Evolutionary conservation across 2,113 vertebrate species (phyloP).

Genomic region (Clinocottus analis): DNA sequence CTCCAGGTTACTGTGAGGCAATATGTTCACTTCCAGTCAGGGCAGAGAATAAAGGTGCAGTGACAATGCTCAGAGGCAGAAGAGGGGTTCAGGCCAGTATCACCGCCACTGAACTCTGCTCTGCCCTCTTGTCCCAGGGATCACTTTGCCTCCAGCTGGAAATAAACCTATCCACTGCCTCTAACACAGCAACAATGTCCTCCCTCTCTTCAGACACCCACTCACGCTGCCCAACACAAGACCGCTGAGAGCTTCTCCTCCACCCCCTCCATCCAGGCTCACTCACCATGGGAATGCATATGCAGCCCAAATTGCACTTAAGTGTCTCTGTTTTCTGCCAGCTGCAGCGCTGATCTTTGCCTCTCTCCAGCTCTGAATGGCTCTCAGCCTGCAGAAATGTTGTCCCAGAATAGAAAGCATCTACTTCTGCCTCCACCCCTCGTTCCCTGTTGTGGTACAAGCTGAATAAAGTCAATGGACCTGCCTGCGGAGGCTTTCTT

Average conservation of each 20-base stretch:
- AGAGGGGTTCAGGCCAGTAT: too few species aligned
- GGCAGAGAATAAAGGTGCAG: neutral
- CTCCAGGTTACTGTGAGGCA: neutral
- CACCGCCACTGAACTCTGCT: slow-evolving; percentile 41
- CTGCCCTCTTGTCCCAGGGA: slow-evolving; percentile 26
- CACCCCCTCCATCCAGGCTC: slow-evolving; percentile 55
- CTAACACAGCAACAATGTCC: slow-evolving; percentile 33
- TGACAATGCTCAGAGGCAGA: neutral
- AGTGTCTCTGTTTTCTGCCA: slow-evolving; percentile 55
- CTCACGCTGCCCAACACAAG: slow-evolving; percentile 32
- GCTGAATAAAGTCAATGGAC: slow-evolving; percentile 55
- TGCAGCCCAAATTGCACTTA: slow-evolving; percentile 50
- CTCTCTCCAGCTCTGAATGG: slow-evolving; percentile 36
- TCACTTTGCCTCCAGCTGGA: slow-evolving; percentile 42
- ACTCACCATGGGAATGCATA: slow-evolving; percentile 42
- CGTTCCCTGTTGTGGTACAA: slow-evolving; percentile 37
- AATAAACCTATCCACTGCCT: slow-evolving; percentile 53
- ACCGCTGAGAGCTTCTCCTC: slow-evolving; percentile 55
- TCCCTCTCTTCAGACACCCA: slow-evolving; percentile 46
- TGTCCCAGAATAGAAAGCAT: slow-evolving; percentile 60
- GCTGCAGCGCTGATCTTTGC: slow-evolving; percentile 51
- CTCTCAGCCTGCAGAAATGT: slow-evolving; percentile 52
- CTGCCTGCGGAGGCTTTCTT: slow-evolving; percentile 50
- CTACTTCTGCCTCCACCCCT: slow-evolving; percentile 40
- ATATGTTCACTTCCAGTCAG: slow-evolving; percentile 5